Conservation (phyloP, 2,888 invertebrate species). For the Hedya salicella region DNA sequence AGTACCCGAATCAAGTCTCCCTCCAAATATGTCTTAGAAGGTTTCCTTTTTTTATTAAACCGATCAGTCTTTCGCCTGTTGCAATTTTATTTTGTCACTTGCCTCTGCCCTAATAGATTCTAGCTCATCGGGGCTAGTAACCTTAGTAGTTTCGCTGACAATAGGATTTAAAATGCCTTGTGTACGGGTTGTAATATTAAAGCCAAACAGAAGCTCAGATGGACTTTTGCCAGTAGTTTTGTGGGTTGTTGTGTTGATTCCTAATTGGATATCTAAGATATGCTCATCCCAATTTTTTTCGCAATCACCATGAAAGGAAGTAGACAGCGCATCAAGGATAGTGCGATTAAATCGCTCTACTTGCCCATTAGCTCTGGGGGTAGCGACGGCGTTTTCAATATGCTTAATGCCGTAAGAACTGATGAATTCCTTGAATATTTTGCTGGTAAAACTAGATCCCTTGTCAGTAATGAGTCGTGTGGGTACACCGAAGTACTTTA, state of each 20-base stretch:
- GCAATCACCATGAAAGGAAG: slow-evolving; percentile 3
- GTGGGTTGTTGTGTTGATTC: neutral
- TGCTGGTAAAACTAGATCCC: slow-evolving; percentile 23
- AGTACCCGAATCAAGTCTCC: slow-evolving; percentile 35
- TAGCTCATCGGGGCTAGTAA: neutral
- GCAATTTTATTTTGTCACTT: slow-evolving; percentile 4
- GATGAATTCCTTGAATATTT: slow-evolving; percentile 16
- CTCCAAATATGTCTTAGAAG: slow-evolving; percentile 1
- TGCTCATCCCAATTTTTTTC: slow-evolving; percentile 33
- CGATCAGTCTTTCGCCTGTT: slow-evolving; percentile 33
- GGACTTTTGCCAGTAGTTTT: neutral
- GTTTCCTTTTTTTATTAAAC: slow-evolving; percentile 27
- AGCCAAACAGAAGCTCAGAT: too few species aligned
- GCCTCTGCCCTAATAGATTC: slow-evolving; percentile 22
- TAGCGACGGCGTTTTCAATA: slow-evolving; percentile 31
- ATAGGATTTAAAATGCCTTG: neutral
- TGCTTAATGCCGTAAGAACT: slow-evolving; percentile 12
- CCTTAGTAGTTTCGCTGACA: neutral
- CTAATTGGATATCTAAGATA: slow-evolving; percentile 1
- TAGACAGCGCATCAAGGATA: slow-evolving; percentile 25
- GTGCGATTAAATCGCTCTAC: slow-evolving; percentile 37
- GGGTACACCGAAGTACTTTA: slow-evolving; percentile 21
- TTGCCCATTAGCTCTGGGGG: too few species aligned
- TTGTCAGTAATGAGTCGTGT: slow-evolving; percentile 22
- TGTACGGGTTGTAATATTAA: too few species aligned